Base-by-base conservation (phyloP, 2,888 invertebrate genomes). In the Lepidocyrtinus sp. region DNA sequence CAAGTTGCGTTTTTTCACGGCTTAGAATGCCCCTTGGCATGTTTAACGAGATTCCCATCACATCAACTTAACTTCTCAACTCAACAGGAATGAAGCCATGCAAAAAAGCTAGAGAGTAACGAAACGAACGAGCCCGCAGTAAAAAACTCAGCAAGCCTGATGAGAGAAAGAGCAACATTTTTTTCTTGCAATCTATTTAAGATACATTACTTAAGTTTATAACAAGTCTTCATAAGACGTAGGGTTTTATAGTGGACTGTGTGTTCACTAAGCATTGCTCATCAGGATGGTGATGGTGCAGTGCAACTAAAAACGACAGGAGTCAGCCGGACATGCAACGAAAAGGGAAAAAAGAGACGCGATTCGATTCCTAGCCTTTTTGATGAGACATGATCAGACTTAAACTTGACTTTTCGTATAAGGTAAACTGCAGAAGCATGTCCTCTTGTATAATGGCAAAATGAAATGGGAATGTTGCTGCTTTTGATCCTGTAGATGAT, bases 31-130 rank as follows among this genome's bases (percentile, higher is more conserved):
- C 83, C 83, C 77, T 74, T 83, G 83, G 83, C 83, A 79, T 82
- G 74, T 80, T 83, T 81, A 81, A 77, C 83, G 77, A 83, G 83
- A 83, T 81, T 83, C 83, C 80, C 77, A 81, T 83, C 81, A 81
- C 83, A 83, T 83, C 80, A 83, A 73, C 79, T 76, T 78, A 78
- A 78, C 65, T 78, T 78, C 78, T 78, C 75, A 82, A 82, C 78
- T 75, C 75, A 72, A 67, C 77, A 77, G 64, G 77, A 72, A 77
- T 71, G 65, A 59, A 77, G 50, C 65, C 69, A 77, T 72, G 77
- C 67, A 55, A 67, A 63, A 46, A 70, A 36, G 61, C 26, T 7
- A 46, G 55, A 21, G 65, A 63, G 55, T 7, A 46, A 62, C 24
- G 12, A 73, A 69, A 50, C 2, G 45, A 9, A 46, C 62, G 67